Evolutionary conservation across 2,888 invertebrate species (phyloP), one percentile per base, ranked within the genome.

Genomic region (Myopa tessellatipennis): DNA sequence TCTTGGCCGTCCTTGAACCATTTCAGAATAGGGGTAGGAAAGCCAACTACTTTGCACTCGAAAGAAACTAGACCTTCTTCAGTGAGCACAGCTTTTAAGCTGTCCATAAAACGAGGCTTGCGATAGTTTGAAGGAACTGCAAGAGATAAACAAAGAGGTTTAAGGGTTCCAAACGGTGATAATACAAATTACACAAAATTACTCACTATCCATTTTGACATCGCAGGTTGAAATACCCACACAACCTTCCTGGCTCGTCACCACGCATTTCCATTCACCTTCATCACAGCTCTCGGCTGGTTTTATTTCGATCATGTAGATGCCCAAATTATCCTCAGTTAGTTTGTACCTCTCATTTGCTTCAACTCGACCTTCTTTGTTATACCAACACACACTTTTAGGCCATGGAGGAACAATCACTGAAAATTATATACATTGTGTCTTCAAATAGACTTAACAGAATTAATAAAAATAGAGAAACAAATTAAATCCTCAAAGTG

Each of bases 1-100:
- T 97, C 96, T 86, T 96, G 95, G 0, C 96, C 96, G 87, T 97
- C 97, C 89, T 96, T 97, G 88, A 95, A 97, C 97, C 97, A 97
- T 85, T 94, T 93, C 0, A 97, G 90, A 72, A 94, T 90, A 0
- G 97, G 97, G 0, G 96, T 96, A 0, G 97, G 97, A 83, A 96
- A 96, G 4, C 96, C 97, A 3, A 96, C 96, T 0, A 97, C 96
- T 89, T 97, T 97, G 87, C 97, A 97, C 86, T 97, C 97, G 86
- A 97, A 97, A 0, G 96, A 96, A 1, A 97, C 97, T 52, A 97
- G 90, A 0, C 97, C 97, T 90, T 97, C 97, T 86, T 97, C 96
- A 0, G 97, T 96, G 67, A 97, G 90, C 65, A 97, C 93, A 10
- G 97, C 97, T 88, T 95, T 95, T 12, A 97, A 91, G 83, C 94